Evolutionary conservation across 1,140 invertebrate genomes (phyloP).

Genomic region (Aradophagus sp.): DNA sequence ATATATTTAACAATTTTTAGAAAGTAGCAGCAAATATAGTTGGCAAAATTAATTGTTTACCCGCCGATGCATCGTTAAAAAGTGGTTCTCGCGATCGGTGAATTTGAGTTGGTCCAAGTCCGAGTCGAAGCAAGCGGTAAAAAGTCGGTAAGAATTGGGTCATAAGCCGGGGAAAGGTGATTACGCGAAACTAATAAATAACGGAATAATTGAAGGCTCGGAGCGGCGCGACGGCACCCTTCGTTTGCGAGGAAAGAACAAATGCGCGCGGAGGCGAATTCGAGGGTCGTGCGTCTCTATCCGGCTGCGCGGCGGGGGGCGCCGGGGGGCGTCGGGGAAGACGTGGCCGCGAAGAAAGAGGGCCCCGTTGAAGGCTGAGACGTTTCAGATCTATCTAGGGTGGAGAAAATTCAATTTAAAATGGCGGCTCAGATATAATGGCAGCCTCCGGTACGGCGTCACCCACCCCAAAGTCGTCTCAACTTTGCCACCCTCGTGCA

Average conservation of each 20-base stretch:
- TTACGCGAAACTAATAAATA: conserved; percentile 51
- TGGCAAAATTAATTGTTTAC: too few relatives aligned
- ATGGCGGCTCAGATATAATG: conserved; percentile 76
- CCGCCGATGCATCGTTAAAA: too few relatives aligned
- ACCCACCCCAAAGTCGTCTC: conserved; percentile 59
- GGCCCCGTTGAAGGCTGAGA: conserved; percentile 64
- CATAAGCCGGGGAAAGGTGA: conserved; percentile 30
- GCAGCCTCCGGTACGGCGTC: conserved; percentile 70
- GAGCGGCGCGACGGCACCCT: conserved; percentile 35
- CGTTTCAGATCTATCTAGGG: conserved; percentile 74
- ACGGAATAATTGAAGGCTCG: conserved; percentile 50
- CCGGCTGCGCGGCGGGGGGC: conserved; percentile 17
- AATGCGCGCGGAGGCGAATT: conserved; percentile 46
- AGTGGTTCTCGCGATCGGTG: too few relatives aligned
- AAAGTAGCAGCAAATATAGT: too few relatives aligned
- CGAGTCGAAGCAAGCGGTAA: too few relatives aligned
- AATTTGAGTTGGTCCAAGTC: too few relatives aligned
- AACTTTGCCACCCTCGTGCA: conserved; percentile 60
- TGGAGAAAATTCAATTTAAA: conserved; percentile 76
- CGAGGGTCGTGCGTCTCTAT: conserved; percentile 51
- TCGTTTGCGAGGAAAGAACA: conserved; percentile 42
- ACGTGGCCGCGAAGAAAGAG: conserved; percentile 59
- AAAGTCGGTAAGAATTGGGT: conserved; percentile 27
- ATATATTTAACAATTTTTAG: too few relatives aligned
- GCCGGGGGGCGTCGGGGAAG: conserved; percentile 21